Conservation (phyloP, 92 coral and sea anemone species). For the Metridium senile region DNA sequence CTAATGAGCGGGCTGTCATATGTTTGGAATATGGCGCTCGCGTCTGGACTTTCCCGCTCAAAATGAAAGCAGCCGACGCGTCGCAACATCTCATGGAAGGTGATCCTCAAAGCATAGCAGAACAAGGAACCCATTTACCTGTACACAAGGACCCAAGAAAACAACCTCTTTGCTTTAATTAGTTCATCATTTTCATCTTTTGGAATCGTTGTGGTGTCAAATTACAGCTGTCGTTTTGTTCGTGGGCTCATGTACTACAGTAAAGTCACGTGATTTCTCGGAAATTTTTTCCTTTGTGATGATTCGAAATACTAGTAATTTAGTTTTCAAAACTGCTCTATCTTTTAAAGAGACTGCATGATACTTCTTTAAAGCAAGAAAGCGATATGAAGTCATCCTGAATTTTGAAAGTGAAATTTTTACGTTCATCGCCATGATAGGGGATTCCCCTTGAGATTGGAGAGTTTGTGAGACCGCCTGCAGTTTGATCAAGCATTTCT, state of each 20-base stretch:
- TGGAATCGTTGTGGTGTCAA: no score
- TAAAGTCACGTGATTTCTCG: neutral
- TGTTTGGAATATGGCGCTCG: constrained; percentile 16
- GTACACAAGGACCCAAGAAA: no score
- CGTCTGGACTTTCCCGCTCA: constrained; percentile 38
- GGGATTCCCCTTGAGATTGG: neutral
- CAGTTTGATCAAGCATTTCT: no score
- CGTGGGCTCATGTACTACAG: neutral
- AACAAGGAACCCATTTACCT: constrained; percentile 4
- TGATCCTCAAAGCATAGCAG: neutral
- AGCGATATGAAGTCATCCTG: no score
- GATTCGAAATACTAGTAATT: no score
- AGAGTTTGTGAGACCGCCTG: no score
- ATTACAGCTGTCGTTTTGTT: neutral
- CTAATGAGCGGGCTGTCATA: no score
- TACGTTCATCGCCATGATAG: neutral
- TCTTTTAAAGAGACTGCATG: no score
- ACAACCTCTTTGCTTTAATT: constrained; percentile 55
- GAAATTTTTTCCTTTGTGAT: no score
- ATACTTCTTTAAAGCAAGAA: neutral
- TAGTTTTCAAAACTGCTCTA: no score
- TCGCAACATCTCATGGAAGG: constrained; percentile 32
- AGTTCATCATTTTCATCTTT: constrained; percentile 51
- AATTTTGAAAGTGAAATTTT: no score
- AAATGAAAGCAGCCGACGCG: constrained; percentile 45